Base-by-base conservation (phyloP, 2,797 vertebrate species). In the Hyperoplus lanceolatus region DNA sequence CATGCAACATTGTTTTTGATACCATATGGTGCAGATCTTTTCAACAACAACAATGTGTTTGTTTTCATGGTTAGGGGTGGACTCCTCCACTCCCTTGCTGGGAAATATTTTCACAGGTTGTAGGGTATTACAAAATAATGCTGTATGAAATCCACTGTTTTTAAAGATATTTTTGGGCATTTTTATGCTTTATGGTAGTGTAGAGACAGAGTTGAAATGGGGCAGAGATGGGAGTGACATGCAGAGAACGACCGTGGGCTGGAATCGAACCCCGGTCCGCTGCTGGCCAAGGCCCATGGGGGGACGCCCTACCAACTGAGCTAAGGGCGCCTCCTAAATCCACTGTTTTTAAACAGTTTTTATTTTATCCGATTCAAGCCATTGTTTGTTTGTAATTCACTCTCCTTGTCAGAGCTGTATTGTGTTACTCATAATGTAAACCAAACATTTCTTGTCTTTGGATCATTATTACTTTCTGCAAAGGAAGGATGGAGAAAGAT, bases 401-500 rank as follows among this genome's bases (percentile, higher is more conserved):
- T 16, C 16, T 45, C 11, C 14, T 6, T 60, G 38, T 49, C 38
- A 38, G 38, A 43, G 72, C 18, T 59, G 16, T 4, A 18, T n/a
- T 10, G 51, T 16, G 48, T 65, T 61, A 68, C 57, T 51, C 51
- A 9, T 69, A 46, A 45, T 61, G 46, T n/a, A 55, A 59, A 62
- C 16, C 15, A 69, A 66, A 56, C 36, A 57, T 46, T 62, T 55
- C 48, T 55, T 10, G 8, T 61, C 36, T 16, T 4, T 6, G 1
- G 12, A 41, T 62, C 14, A 39, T 53, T 58, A 43, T 29, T 59
- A 1, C 4, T 46, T 62, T 63, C 45, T 73, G 45, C n/a, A 64
- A 54, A 15, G 12, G 42, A 39, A 2, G 21, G 15, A 48, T 59
- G 50, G 36, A 29, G 51, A 6, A 61, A 45, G 9, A 66, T 53